Conservation (phyloP, 2,797 vertebrate genomes). For the Scleropages formosus region DNA sequence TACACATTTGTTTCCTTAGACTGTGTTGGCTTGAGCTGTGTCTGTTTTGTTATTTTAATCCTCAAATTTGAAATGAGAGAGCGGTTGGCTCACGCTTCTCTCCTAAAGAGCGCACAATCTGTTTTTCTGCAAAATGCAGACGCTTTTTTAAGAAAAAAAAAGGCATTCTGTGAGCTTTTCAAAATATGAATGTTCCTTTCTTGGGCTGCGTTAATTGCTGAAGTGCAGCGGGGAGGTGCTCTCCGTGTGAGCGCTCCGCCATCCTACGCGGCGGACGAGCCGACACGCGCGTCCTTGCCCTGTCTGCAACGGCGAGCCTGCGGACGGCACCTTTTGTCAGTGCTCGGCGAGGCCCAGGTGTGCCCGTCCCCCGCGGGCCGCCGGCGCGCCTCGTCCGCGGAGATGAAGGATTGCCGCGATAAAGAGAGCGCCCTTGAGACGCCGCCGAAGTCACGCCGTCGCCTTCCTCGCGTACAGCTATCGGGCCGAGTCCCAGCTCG, state of each 20-base stretch:
- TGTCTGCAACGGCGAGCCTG: background rate
- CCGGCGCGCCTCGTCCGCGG: conserved; percentile 29
- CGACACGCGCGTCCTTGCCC: background rate
- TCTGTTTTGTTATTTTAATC: background rate
- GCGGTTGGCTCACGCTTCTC: too few relatives aligned
- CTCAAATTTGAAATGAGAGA: background rate
- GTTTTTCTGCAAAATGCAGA: background rate
- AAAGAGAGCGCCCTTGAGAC: conserved; percentile 40
- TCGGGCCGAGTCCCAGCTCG: too few relatives aligned
- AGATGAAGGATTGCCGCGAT: conserved; percentile 44
- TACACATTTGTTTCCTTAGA: too few relatives aligned
- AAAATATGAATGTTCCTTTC: background rate
- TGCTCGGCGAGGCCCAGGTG: background rate
- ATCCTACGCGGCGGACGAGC: background rate
- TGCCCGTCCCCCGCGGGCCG: conserved; percentile 20
- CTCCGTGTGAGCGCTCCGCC: background rate
- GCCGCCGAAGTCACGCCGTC: background rate
- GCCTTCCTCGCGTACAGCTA: background rate
- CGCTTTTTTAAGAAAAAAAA: background rate
- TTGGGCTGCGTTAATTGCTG: background rate
- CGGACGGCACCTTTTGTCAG: too few relatives aligned
- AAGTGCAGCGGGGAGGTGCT: background rate
- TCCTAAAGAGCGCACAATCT: too few relatives aligned
- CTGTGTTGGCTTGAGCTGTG: background rate
- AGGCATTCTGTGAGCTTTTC: too few relatives aligned